Evolutionary conservation across 1,140 invertebrate genomes (phyloP).

Genomic region (Drosophila virilis): DNA sequence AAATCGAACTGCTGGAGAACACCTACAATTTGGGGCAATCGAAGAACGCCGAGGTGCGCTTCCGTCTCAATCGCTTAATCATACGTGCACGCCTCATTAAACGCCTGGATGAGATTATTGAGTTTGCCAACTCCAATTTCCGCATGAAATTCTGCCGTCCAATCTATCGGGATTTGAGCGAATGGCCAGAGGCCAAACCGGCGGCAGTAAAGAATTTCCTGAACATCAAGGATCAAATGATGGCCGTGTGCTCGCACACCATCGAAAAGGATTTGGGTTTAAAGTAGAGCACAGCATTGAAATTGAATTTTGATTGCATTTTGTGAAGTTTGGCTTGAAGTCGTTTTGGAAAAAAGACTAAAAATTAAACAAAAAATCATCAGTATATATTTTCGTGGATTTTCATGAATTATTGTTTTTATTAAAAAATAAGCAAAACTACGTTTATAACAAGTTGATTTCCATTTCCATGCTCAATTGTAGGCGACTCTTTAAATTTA

Average conservation of each 20-base stretch:
- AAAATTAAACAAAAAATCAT: slow-evolving; percentile 8
- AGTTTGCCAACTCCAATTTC: slow-evolving; percentile 93
- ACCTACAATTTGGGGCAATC: slow-evolving; percentile 88
- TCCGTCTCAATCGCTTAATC: slow-evolving; percentile 91
- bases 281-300: slow-evolving; percentile 51
- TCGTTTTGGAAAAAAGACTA: slow-evolving; percentile 10
- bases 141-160: slow-evolving; percentile 96
- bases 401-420: slow-evolving; percentile 82
- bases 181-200: slow-evolving; percentile 89
- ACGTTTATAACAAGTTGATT: slow-evolving; percentile 84
- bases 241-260: slow-evolving; percentile 90
- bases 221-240: slow-evolving; percentile 90
- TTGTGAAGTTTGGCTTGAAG: slow-evolving; percentile 10
- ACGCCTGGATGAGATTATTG: slow-evolving; percentile 88
- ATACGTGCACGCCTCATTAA: slow-evolving; percentile 89
- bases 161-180: slow-evolving; percentile 93
- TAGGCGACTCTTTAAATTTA: slow-evolving; percentile 44
- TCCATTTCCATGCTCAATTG: slow-evolving; percentile 64
- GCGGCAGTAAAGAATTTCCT: slow-evolving; percentile 90
- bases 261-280: slow-evolving; percentile 90
- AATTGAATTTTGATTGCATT: slow-evolving; percentile 41
- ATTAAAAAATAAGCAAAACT: slow-evolving; percentile 84
- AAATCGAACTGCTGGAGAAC: slow-evolving; percentile 86
- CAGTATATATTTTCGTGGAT: slow-evolving; percentile 11
- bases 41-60: slow-evolving; percentile 93